phyloP scores from a whole-genome alignment of 2,888 invertebrate genomes.

The Clitarchus hookeri region DNA sequence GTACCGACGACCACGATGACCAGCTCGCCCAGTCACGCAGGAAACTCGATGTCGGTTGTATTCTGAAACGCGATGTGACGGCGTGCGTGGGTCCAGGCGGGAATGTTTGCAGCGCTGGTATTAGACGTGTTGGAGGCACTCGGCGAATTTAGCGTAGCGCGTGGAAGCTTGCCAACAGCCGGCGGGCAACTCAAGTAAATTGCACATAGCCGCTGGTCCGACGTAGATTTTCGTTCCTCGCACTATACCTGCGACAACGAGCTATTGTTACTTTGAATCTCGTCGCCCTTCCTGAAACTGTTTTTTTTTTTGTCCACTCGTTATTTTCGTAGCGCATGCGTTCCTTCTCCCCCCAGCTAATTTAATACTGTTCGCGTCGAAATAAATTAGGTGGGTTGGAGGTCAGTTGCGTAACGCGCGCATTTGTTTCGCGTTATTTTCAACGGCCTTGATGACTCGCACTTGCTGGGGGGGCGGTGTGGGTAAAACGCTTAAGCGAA shows the following conservation, averaged over 20 bases:
- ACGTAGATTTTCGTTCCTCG: not conserved
- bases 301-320: not conserved
- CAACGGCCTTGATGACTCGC: too few relatives aligned
- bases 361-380: not conserved
- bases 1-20: too few relatives aligned
- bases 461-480: too few relatives aligned
- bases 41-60: too few relatives aligned
- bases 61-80: too few relatives aligned
- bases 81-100: too few relatives aligned
- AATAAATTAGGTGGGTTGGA: not conserved
- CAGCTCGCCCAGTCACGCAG: too few relatives aligned
- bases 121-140: too few relatives aligned
- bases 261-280: not conserved
- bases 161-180: not conserved
- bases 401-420: not conserved
- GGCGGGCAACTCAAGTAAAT: not conserved
- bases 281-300: not conserved
- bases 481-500: too few relatives aligned
- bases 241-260: not conserved
- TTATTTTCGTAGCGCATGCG: not conserved
- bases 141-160: not conserved
- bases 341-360: not conserved
- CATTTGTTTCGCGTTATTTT: too few relatives aligned
- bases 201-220: not conserved
- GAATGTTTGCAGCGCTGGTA: too few relatives aligned